These are phyloP conservation scores for Nannobrachium achirus DNA, from an alignment of 2,113 vertebrate genomes.

Conservation along the genomic window DNA sequence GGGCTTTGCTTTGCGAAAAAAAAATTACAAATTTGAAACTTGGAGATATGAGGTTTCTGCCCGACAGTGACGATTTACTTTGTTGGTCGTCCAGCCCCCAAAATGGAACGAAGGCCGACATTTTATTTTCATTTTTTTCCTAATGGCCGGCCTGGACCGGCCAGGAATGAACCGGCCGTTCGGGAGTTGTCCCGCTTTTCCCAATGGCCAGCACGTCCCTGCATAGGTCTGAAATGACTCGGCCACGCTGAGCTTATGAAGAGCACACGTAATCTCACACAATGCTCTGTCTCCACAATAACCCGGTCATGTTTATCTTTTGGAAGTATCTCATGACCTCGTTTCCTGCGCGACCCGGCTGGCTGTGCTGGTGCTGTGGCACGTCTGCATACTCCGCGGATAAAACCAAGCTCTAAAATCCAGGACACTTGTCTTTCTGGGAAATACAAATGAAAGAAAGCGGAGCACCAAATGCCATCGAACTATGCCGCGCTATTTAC, in stretches of 20 bases:
- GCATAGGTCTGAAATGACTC: conserved; percentile 35
- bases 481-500: conserved; percentile 56
- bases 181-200: no score
- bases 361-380: conserved; percentile 26
- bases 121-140: no score
- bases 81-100: no score
- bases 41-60: no score
- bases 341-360: conserved; percentile 41
- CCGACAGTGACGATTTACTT: no score
- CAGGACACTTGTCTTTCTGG: conserved; percentile 18
- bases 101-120: no score
- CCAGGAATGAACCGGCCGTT: no score
- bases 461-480: conserved; percentile 31
- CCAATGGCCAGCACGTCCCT: no score
- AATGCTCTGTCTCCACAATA: conserved; percentile 41
- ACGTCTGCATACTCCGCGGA: conserved; percentile 22
- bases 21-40: no score
- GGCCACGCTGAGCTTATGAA: conserved; percentile 42
- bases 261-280: conserved; percentile 36
- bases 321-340: conserved; percentile 35
- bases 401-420: conserved; percentile 29
- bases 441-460: conserved; percentile 6
- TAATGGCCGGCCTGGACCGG: no score
- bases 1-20: no score
- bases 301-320: conserved; percentile 49